These are phyloP conservation scores for Dasyprocta punctata DNA, from an alignment of 2,113 vertebrate species.

Conservation along the genomic window DNA sequence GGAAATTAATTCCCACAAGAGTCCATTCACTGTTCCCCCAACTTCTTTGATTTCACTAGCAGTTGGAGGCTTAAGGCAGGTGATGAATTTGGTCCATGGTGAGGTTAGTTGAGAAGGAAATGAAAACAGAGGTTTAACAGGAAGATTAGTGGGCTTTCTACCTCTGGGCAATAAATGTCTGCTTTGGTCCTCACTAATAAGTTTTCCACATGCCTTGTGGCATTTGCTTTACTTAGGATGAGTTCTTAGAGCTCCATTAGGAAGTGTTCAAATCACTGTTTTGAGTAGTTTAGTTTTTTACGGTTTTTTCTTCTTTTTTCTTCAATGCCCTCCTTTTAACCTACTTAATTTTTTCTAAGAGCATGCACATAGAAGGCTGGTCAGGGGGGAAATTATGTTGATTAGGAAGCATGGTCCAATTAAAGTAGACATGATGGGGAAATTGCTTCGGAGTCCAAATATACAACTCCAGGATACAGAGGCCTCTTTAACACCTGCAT, in stretches of 20 bases:
- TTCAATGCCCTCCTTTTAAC: slow-evolving; percentile 66
- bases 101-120: slow-evolving; percentile 79
- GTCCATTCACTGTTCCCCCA: neutral
- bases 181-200: slow-evolving; percentile 77
- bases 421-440: slow-evolving; percentile 69
- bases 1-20: neutral
- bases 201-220: slow-evolving; percentile 74
- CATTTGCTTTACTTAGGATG: slow-evolving; percentile 72
- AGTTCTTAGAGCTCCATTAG: slow-evolving; percentile 69
- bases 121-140: slow-evolving; percentile 77
- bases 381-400: slow-evolving; percentile 71
- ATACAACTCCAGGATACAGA: slow-evolving; percentile 78
- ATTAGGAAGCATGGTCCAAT: slow-evolving; percentile 75
- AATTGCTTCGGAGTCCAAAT: slow-evolving; percentile 83
- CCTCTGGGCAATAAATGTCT: slow-evolving; percentile 74
- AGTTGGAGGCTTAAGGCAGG: slow-evolving; percentile 58
- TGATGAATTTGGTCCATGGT: slow-evolving; percentile 78
- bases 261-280: slow-evolving; percentile 58
- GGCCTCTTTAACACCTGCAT: slow-evolving; percentile 63
- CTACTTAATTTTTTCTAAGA: slow-evolving; percentile 64
- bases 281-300: slow-evolving; percentile 35
- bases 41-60: slow-evolving; percentile 63
- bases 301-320: neutral
- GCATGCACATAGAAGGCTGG: slow-evolving; percentile 65
- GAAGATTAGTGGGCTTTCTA: slow-evolving; percentile 80